Base-by-base conservation (phyloP, 2,113 vertebrate species). In the Hepsetus odoe region DNA sequence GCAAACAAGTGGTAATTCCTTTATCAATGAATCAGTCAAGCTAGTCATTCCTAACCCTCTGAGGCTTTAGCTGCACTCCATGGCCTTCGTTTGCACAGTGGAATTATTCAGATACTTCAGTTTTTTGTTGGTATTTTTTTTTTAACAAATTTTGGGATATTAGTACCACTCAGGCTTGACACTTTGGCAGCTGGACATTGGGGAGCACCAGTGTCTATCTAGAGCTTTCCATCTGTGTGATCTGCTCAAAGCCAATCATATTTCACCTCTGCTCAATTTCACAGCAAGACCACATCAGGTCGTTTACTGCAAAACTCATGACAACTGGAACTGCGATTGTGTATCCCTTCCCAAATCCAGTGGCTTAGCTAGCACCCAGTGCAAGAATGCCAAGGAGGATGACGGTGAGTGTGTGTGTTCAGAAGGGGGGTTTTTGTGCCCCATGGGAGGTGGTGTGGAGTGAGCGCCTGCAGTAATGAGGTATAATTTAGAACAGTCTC, bases 381-480 rank as follows among this genome's bases (percentile, higher is more conserved):
- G 14, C n/a, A 22, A 26, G 24, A 55, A 38, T 32, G 24, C 10
- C 55, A 11, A 38, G 12, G 30, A 64, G 30, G 30, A 55, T 33
- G 42, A n/a, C 22, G 42, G 16, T 38, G 51, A 14, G 68, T 30
- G 42, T 72, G 30, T 59, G 59, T 38, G 33, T 40, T n/a, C n/a
- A n/a, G n/a, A n/a, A n/a, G n/a, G n/a, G 35, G 55, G 72, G 42
- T 74, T 74, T 61, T 35, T 42, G 38, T 42, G 28, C 72, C 44
- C 55, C 38, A 40, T 71, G 32, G 14, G 22, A 18, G 69, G 44
- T 65, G 33, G 58, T 53, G 20, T 56, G 33, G 16, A 46, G 62
- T 67, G 28, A 80, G 38, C 44, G 46, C 16, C 16, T 56, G 26
- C 55, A 32, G 55, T 68, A 73, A 77, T 77, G 76, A 73, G 49